A percentile compares a stretch with the other conserved stretches of the same genome.
These are phyloP conservation scores for Hyperopisus bebe DNA, from an alignment of 2,113 vertebrate genomes.

Conservation along the genomic window DNA sequence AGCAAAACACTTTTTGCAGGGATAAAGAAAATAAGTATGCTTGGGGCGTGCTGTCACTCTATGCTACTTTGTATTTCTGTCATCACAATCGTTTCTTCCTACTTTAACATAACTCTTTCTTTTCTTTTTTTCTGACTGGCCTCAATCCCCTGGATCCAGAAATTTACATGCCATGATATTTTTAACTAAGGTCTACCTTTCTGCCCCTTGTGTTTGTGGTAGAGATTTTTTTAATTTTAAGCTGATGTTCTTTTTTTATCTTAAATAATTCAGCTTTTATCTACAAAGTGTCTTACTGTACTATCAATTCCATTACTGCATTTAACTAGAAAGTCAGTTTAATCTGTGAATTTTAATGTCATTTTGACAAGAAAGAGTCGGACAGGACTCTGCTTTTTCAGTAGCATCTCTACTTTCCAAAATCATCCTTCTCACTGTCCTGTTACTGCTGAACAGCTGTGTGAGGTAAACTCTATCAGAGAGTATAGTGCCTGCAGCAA, in stretches of 20 bases:
- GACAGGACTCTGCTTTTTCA: not conserved
- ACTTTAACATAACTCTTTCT: not conserved
- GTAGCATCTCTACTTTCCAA: not conserved
- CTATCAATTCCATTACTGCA: not conserved
- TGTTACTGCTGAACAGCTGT: not conserved
- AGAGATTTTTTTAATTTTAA: not conserved
- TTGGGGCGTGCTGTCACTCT: not conserved
- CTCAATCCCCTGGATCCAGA: not conserved
- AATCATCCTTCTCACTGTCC: not conserved
- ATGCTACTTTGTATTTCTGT: not conserved
- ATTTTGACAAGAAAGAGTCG: slow-evolving; percentile 72
- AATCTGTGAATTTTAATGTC: not conserved
- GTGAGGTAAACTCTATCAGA: slow-evolving; percentile 4
- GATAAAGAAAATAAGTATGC: not conserved
- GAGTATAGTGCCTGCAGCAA: not conserved
- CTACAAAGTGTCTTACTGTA: not conserved
- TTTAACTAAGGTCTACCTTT: not conserved
- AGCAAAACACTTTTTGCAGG: not conserved
- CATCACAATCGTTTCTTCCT: not conserved
- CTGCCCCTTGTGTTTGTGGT: not conserved
- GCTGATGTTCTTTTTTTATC: not conserved
- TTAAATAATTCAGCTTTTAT: not conserved
- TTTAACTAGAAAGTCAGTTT: not conserved
- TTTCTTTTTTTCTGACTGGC: not conserved
- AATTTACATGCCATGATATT: not conserved